A percentile compares a stretch with the other conserved stretches of the same genome.
phyloP scores from a whole-genome alignment of 2,888 invertebrate species.

The Megamerina dolium region DNA sequence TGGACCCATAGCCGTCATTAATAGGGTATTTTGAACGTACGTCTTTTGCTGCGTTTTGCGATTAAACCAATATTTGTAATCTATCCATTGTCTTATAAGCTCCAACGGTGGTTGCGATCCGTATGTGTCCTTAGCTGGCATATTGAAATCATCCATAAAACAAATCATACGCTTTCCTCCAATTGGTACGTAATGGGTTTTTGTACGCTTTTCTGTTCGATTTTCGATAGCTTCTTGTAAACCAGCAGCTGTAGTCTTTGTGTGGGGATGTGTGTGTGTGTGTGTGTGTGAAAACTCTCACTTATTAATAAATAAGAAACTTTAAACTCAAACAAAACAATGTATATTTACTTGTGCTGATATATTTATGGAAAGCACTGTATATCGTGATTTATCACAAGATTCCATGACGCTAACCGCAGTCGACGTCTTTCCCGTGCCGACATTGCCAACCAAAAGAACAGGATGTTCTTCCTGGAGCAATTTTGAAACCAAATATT shows the following conservation, averaged over 20 bases:
- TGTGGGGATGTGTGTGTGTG: neutral
- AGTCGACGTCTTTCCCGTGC: slow-evolving; percentile 81
- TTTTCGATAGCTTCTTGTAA: slow-evolving; percentile 81
- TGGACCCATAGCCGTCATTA: slow-evolving; percentile 78
- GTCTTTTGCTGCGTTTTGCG: slow-evolving; percentile 70
- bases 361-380: slow-evolving; percentile 73
- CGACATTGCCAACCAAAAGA: slow-evolving; percentile 75
- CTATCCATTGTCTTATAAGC: slow-evolving; percentile 76
- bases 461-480: slow-evolving; percentile 64
- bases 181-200: slow-evolving; percentile 73
- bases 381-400: slow-evolving; percentile 55
- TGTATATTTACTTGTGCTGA: slow-evolving; percentile 61
- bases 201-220: slow-evolving; percentile 81
- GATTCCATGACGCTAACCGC: slow-evolving; percentile 60
- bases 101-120: slow-evolving; percentile 88
- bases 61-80: slow-evolving; percentile 88
- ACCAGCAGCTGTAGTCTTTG: slow-evolving; percentile 68
- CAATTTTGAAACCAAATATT: slow-evolving; percentile 63
- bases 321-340: neutral
- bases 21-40: slow-evolving; percentile 70
- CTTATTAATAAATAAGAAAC: neutral
- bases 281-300: neutral
- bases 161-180: slow-evolving; percentile 78
- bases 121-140: slow-evolving; percentile 83
- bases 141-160: slow-evolving; percentile 89